Percentiles rank a stretch among this genome's conserved stretches.
phyloP scores from a whole-genome alignment of 2,797 vertebrate genomes.

The Scleropages formosus region DNA sequence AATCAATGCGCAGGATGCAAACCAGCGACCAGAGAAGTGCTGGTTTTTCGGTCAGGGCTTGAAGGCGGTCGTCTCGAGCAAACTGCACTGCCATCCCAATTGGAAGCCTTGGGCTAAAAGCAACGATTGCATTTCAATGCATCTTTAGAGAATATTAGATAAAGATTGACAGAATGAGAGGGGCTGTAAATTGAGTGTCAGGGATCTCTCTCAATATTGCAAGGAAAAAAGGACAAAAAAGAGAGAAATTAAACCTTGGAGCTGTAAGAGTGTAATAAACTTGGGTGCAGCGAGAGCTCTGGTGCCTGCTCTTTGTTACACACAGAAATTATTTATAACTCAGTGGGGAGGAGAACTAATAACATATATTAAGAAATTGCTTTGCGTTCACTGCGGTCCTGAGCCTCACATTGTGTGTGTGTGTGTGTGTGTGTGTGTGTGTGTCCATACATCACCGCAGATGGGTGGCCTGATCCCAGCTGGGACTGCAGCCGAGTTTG shows the following conservation, averaged over 20 bases:
- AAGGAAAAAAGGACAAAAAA: constrained; percentile 33
- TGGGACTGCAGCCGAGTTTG: background rate
- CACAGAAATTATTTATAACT: constrained; percentile 58
- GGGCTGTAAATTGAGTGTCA: constrained; percentile 55
- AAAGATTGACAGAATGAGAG: constrained; percentile 52
- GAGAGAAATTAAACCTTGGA: constrained; percentile 57
- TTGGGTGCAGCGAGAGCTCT: constrained; percentile 47
- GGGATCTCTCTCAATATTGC: constrained; percentile 47
- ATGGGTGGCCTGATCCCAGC: background rate
- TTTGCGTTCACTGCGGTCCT: constrained; percentile 46
- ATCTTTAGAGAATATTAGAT: constrained; percentile 52
- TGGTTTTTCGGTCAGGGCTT: constrained; percentile 21
- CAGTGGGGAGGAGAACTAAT: constrained; percentile 52
- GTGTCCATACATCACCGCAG: background rate
- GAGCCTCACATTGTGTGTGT: constrained; percentile 37
- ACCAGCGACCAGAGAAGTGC: constrained; percentile 58
- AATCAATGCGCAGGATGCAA: constrained; percentile 55
- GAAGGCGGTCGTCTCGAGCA: constrained; percentile 36
- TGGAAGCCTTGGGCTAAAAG: constrained; percentile 49
- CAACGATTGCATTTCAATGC: constrained; percentile 46
- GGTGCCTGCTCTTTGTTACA: constrained; percentile 51
- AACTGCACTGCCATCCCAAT: constrained; percentile 49
- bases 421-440: constrained; percentile 8
- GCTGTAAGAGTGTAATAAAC: constrained; percentile 55
- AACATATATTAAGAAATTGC: constrained; percentile 52